Conservation (phyloP, 1,140 invertebrate species). For the Leptopilina clavipes region DNA sequence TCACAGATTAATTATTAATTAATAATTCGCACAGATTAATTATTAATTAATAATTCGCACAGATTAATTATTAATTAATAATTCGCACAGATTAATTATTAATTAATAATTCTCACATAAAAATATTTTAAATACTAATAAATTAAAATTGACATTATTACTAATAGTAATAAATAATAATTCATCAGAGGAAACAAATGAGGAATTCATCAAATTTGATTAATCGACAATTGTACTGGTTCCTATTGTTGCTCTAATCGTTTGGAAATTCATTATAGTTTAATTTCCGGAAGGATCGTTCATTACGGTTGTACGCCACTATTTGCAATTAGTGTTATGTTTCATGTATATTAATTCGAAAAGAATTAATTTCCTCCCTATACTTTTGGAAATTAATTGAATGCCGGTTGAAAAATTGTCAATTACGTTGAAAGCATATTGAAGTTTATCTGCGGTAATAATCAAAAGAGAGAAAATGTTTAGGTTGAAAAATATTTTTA, state of each 20-base stretch:
- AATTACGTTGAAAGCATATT: too few relatives aligned
- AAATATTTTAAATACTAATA: not conserved
- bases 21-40: too few relatives aligned
- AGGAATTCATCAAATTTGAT: conserved; percentile 8
- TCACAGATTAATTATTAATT: too few relatives aligned
- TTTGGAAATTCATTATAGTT: not conserved
- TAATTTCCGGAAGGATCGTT: conserved; percentile 10
- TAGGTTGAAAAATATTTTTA: too few relatives aligned
- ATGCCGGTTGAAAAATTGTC: too few relatives aligned
- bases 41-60: too few relatives aligned
- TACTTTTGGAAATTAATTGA: not conserved
- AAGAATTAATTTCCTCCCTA: not conserved
- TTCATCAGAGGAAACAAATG: not conserved
- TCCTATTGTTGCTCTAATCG: not conserved
- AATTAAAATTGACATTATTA: not conserved
- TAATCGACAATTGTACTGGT: not conserved
- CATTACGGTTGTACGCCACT: not conserved
- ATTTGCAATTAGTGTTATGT: not conserved
- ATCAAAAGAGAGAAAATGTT: too few relatives aligned
- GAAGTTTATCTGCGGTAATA: too few relatives aligned
- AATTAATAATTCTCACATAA: too few relatives aligned
- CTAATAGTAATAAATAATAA: not conserved
- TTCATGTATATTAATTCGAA: not conserved
- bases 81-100: too few relatives aligned
- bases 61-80: too few relatives aligned